These are phyloP conservation scores for Phyto melanocephala DNA, from an alignment of 2,888 invertebrate genomes.

Conservation along the genomic window DNA sequence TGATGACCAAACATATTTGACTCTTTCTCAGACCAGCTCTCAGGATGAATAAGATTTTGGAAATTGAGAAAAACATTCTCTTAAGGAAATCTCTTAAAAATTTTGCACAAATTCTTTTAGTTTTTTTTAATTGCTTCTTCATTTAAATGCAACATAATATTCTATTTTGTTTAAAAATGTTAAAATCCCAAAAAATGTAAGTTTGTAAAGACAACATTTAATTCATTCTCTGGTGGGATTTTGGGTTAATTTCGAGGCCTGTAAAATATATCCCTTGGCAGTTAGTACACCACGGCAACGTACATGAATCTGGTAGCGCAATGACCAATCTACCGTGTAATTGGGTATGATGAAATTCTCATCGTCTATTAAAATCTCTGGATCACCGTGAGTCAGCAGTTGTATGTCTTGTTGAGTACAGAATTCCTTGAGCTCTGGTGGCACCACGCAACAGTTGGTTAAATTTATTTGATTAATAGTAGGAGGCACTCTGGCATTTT, in stretches of 20 bases:
- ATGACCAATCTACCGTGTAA: conserved; percentile 85
- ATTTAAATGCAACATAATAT: conserved; percentile 17
- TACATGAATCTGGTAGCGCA: conserved; percentile 92
- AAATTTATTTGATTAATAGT: conserved; percentile 95
- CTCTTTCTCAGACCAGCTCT: background rate
- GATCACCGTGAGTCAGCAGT: conserved; percentile 96
- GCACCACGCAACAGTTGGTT: conserved; percentile 95
- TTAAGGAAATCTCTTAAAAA: background rate
- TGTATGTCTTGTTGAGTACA: conserved; percentile 95
- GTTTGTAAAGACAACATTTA: background rate
- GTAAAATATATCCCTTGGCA: conserved; percentile 91
- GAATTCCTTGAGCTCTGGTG: conserved; percentile 92
- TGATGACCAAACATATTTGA: background rate
- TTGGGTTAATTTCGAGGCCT: conserved; percentile 70
- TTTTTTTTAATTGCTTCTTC: background rate
- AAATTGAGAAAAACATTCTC: background rate
- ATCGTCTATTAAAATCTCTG: conserved; percentile 81
- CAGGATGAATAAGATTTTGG: background rate
- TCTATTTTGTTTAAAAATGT: conserved; percentile 1
- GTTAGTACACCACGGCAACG: conserved; percentile 94
- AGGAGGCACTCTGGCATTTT: conserved; percentile 89
- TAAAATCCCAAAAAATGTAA: background rate
- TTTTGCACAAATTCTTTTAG: background rate
- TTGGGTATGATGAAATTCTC: conserved; percentile 81
- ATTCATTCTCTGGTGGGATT: background rate